Conservation (phyloP, 23 tunicate species). For the Halocynthia roretzi region DNA sequence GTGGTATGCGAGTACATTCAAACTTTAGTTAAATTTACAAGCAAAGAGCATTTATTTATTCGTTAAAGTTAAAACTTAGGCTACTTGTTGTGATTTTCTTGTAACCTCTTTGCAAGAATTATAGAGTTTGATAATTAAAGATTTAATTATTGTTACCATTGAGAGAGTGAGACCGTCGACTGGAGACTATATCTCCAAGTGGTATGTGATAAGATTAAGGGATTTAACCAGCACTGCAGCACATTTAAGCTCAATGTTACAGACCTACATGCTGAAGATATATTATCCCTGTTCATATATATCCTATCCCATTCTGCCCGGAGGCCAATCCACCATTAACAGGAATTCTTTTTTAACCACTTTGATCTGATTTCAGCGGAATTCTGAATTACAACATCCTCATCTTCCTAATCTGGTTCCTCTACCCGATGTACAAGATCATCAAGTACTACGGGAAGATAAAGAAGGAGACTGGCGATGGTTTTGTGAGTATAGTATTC, state of each 20-base stretch:
- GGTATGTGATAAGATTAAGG: background rate
- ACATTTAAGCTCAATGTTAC: no score
- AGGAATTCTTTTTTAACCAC: background rate
- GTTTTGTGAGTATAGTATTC: conserved; percentile 17
- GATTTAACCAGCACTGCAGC: no score
- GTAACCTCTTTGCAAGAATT: no score
- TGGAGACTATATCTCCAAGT: no score
- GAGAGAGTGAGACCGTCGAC: conserved; percentile 20
- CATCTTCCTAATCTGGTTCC: conserved; percentile 49
- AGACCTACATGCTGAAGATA: background rate
- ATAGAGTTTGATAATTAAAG: no score
- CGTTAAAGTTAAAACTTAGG: no score
- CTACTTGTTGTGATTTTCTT: no score
- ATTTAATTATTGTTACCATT: no score
- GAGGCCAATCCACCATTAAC: no score
- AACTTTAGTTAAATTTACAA: no score
- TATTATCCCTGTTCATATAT: background rate
- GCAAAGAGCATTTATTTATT: no score
- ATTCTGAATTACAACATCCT: conserved; percentile 34
- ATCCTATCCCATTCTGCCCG: background rate
- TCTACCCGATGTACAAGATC: conserved; percentile 47
- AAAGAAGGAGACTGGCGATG: conserved; percentile 14
- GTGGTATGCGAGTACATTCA: no score
- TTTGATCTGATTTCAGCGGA: conserved; percentile 23
- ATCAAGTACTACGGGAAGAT: conserved; percentile 28